phyloP scores from a whole-genome alignment of 1,140 invertebrate genomes.

The Tetragonula clypearis region DNA sequence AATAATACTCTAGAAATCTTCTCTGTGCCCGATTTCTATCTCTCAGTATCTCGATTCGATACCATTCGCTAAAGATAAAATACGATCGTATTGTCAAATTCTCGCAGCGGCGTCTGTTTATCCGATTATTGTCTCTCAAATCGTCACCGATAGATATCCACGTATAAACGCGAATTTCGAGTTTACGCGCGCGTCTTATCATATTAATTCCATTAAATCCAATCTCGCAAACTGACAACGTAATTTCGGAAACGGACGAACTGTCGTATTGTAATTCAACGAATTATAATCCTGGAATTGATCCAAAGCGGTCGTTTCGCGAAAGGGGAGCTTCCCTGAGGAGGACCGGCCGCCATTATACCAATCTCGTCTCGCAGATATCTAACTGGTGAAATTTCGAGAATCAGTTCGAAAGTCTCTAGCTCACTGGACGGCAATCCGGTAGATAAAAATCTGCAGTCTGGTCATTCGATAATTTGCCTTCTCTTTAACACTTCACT shows the following conservation, averaged over 20 bases:
- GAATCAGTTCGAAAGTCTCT: too few species aligned
- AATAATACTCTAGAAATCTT: neutral
- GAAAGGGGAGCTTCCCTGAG: neutral
- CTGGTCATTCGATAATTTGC: too few species aligned
- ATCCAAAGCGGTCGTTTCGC: neutral
- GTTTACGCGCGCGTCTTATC: neutral
- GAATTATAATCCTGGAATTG: neutral
- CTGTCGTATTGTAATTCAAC: neutral
- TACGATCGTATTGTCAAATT: neutral
- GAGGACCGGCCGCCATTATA: neutral
- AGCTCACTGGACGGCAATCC: too few species aligned
- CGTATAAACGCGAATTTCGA: constrained; percentile 1
- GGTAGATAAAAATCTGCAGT: too few species aligned
- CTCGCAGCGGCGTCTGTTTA: neutral
- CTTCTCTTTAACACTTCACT: too few species aligned
- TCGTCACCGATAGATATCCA: constrained; percentile 1
- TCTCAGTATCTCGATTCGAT: neutral
- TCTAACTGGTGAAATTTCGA: too few species aligned
- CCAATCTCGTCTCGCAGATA: neutral
- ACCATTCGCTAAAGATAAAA: neutral
- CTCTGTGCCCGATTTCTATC: neutral
- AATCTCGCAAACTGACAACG: neutral
- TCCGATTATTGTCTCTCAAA: neutral
- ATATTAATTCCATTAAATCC: constrained; percentile 25
- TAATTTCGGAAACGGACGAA: neutral